Conservation (phyloP, 2,888 invertebrate genomes). For the Hirudinaria manillensis region DNA sequence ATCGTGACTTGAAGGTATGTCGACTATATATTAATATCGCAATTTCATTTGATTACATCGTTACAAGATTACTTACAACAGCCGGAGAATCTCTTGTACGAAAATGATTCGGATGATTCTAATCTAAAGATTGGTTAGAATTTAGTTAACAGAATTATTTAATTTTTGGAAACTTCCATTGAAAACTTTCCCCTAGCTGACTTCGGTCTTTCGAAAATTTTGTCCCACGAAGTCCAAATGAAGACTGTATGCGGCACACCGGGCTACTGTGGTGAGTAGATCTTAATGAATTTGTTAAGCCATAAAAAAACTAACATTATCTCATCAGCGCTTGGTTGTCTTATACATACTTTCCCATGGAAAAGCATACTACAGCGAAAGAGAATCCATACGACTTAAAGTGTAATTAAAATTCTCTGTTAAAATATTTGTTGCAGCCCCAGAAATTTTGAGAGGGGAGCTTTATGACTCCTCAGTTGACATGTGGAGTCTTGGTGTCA, state of each 20-base stretch:
- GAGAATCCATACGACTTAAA: slow-evolving; percentile 49
- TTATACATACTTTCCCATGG: too few species aligned
- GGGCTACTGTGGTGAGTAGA: slow-evolving; percentile 54
- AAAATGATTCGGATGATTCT: slow-evolving; percentile 45
- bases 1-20: slow-evolving; percentile 51
- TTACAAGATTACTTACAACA: slow-evolving; percentile 32
- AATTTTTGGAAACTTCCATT: slow-evolving; percentile 30
- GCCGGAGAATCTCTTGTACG: slow-evolving; percentile 53
- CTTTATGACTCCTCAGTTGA: slow-evolving; percentile 46
- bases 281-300: too few species aligned
- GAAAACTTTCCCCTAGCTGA: slow-evolving; percentile 49
- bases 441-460: slow-evolving; percentile 48
- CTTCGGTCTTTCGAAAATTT: slow-evolving; percentile 57
- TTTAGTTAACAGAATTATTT: slow-evolving; percentile 1
- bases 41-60: not conserved
- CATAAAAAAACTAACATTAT: too few species aligned
- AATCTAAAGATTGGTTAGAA: slow-evolving; percentile 49
- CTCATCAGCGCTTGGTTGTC: too few species aligned
- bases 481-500: slow-evolving; percentile 53
- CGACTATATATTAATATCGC: not conserved
- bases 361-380: slow-evolving; percentile 51
- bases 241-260: slow-evolving; percentile 57
- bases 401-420: too few species aligned
- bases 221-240: slow-evolving; percentile 51
- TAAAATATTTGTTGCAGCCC: slow-evolving; percentile 46